Base-by-base conservation (phyloP, 2,797 vertebrate species). In the Lates japonicus region DNA sequence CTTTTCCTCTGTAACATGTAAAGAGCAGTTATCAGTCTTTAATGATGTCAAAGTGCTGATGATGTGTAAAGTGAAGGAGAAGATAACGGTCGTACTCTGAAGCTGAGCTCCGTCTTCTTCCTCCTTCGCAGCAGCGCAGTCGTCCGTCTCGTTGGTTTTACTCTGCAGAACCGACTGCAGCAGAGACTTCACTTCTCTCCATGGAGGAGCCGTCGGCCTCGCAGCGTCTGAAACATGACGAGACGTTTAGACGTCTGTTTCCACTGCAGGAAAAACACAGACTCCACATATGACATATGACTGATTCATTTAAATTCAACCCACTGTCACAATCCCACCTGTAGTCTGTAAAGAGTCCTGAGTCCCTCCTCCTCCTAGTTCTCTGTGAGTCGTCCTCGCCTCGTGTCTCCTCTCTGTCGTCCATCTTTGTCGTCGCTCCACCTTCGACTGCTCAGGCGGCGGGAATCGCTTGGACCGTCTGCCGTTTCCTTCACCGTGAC, bases 41-140 rank as follows among this genome's bases (percentile, higher is more conserved):
- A n/a, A n/a, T 10, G 7, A 39, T 10, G 9, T 8, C 8, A 10
- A 39, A 39, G 9, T n/a, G n/a, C 25, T 29, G 25, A 29, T 29
- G 25, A 29, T 29, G 25, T 29, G 25, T 39, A 22, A 55, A 39
- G 29, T 22, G 39, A 37, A n/a, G 5, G 6, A 12, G 20, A 33
- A 33, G 33, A 49, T 3, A 3, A 9, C 5, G 13, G 22, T 11
- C 25, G 2, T 61, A 84, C 96, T 94, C 97, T 97, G 92, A 97
- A 97, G 84, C 96, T 96, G 74, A 96, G 94, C 82, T 97, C 96
- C 5, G 95, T 96, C 83, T 96, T 96, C 90, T 95, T 96, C 89
- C 95, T 97, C 58, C 58, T 95, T 31, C 19, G 48, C 90, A 73
- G 96, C 96, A 63, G 95, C 87, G 44, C 94, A 94, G 16, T 75